Percentiles rank a stretch among this genome's conserved stretches.
Evolutionary conservation across 1,140 invertebrate species (phyloP).

Genomic region (Littorina saxatilis): DNA sequence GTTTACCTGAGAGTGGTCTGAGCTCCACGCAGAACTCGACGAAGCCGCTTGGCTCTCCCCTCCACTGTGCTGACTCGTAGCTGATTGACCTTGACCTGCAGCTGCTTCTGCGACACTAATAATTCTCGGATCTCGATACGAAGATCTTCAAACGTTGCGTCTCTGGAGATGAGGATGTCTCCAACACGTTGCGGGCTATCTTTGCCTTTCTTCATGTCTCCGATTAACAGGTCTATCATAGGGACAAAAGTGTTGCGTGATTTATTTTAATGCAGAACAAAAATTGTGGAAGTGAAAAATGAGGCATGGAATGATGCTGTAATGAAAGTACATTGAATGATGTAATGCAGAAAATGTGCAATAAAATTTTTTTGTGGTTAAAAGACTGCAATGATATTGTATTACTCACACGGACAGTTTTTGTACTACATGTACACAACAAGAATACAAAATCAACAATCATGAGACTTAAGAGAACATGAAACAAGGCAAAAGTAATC

Average conservation of each 20-base stretch:
- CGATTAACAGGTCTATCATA: slow-evolving; percentile 40
- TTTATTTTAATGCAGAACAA: background rate
- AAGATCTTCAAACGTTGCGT: slow-evolving; percentile 61
- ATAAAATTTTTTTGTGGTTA: too few species aligned
- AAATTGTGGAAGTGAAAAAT: background rate
- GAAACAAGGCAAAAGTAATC: too few species aligned
- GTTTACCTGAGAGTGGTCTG: slow-evolving; percentile 60
- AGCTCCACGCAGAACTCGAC: slow-evolving; percentile 47
- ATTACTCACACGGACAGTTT: too few species aligned
- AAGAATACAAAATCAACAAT: too few species aligned
- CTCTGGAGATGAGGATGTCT: slow-evolving; percentile 60
- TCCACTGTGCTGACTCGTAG: slow-evolving; percentile 61
- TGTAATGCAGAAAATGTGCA: too few species aligned
- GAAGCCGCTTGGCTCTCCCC: slow-evolving; percentile 48
- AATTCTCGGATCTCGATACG: slow-evolving; percentile 63
- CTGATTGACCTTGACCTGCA: slow-evolving; percentile 54
- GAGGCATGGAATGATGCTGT: background rate
- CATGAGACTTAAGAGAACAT: too few species aligned
- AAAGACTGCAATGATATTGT: too few species aligned
- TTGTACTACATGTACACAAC: too few species aligned
- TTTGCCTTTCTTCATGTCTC: slow-evolving; percentile 60
- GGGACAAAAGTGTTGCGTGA: background rate
- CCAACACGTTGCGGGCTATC: slow-evolving; percentile 52
- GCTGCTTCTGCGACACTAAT: slow-evolving; percentile 40
- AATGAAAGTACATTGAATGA: background rate